Percentiles rank a stretch among this genome's conserved stretches.
Conservation (phyloP, 2,113 vertebrate genomes). For the rat (Rattus norvegicus) region GRCr8 NC_086026.1:86918501-86919000, state of each 20-base stretch:
- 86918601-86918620: not conserved
- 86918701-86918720: constrained; percentile 28
- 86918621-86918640: not conserved
- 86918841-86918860: constrained; percentile 40
- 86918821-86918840: not conserved
- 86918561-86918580: not conserved
- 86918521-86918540: not conserved
- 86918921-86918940: constrained; percentile 24
- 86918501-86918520: not conserved
- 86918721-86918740: constrained; percentile 47
- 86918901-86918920: not conserved
- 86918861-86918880: not conserved
- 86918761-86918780: constrained; percentile 46
- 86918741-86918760: not conserved
- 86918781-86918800: constrained; percentile 25
- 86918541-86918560: not conserved
- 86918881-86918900: not conserved
- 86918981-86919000: not conserved
- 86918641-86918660: not conserved
- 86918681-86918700: constrained; percentile 13
- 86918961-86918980: not conserved
- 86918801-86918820: constrained; percentile 11
- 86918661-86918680: not conserved
- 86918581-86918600: not conserved
- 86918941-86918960: not conserved